Base-by-base conservation (phyloP, 2,113 vertebrate genomes). In the Crotalus tigris region DNA sequence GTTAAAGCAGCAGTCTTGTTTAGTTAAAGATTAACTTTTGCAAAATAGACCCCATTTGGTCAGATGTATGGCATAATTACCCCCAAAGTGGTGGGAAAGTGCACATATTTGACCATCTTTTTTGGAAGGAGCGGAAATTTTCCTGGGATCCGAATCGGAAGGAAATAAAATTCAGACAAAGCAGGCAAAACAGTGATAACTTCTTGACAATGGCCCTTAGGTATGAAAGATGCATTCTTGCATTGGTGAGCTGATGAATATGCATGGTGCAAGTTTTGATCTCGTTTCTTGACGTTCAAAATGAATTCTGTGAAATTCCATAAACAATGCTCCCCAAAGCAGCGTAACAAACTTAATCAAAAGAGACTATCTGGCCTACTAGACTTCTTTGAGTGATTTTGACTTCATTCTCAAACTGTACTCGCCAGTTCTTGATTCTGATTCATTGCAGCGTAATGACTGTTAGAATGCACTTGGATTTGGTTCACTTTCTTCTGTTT, bases 351-450 rank as follows among this genome's bases (percentile, higher is more conserved):
- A 33, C 87, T 23, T 92, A 95, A 93, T 53, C 4, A 92, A 21
- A 49, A 94, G 92, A 87, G 94, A 90, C 55, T 91, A 94, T 39
- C 93, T 94, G 96, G 88, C 92, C 91, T 95, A 90, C 93, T 95
- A 85, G 57, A 87, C 91, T 57, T 23, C 88, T 86, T 0, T 6
- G 24, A 39, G 85, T 69, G 39, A 94, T 89, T 91, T 51, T 51
- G 93, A 58, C 33, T 94, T 51, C 0, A 0, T 53, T 53, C 81
- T 93, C 92, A 94, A 88, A 94, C 93, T 93, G 92, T 90, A 93
- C 91, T 94, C 94, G 91, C 59, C 90, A 64, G 59, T 94, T 95
- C 92, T 90, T 93, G 90, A 61, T 58, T 95, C 44, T 55, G 90
- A 59, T 39, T 53, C 93, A 95, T 13, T 94, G 55, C 58, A 21